Evolutionary conservation across 2,888 invertebrate genomes (phyloP).

Genomic region (Agriopis aurantiaria): DNA sequence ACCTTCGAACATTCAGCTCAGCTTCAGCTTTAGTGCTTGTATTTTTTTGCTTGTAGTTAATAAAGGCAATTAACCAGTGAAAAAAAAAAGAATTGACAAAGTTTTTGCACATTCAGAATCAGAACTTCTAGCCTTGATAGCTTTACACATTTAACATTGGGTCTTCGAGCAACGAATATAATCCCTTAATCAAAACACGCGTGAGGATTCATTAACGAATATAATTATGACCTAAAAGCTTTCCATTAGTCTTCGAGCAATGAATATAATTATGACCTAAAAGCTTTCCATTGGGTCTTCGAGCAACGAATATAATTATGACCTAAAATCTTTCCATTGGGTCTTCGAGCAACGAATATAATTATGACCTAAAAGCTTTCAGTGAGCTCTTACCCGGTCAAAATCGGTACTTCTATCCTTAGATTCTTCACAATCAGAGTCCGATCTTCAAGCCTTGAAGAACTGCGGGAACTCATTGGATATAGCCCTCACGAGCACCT

Average conservation of each 20-base stretch:
- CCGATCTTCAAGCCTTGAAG: slow-evolving; percentile 86
- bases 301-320: background rate
- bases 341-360: no score
- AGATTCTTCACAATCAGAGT: background rate
- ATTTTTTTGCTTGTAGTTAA: no score
- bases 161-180: background rate
- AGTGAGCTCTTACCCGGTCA: background rate
- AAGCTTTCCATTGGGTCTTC: no score
- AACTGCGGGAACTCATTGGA: slow-evolving; percentile 94
- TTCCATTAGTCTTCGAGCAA: background rate
- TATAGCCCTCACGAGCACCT: slow-evolving; percentile 92
- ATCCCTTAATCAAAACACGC: no score
- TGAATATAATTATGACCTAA: no score
- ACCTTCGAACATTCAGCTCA: no score
- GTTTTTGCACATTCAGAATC: background rate
- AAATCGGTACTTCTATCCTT: background rate
- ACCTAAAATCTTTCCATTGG: no score
- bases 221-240: no score
- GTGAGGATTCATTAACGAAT: no score
- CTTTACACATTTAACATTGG: background rate
- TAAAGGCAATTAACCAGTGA: no score
- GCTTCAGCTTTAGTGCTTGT: no score
- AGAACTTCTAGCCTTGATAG: background rate
- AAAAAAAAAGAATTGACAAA: background rate
- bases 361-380: background rate